These are phyloP conservation scores for Phalacrocorax carbo DNA, from an alignment of 2,113 vertebrate species.

Conservation along the genomic window DNA sequence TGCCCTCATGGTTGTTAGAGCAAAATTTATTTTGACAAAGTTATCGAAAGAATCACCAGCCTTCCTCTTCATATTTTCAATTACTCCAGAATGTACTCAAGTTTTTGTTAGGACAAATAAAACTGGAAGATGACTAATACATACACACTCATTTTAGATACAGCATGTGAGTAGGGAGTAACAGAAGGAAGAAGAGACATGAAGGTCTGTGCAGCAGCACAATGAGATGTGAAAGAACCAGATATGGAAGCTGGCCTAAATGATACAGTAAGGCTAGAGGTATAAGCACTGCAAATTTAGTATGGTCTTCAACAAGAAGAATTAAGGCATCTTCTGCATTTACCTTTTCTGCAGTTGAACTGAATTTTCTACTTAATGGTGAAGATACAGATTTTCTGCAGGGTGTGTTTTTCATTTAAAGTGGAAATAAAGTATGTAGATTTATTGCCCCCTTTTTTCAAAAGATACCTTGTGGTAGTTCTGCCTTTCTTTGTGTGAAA, in stretches of 20 bases:
- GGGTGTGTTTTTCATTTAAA: neutral
- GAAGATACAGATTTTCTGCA: neutral
- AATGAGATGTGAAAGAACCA: neutral
- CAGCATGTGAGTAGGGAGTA: neutral
- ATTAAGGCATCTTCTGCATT: neutral
- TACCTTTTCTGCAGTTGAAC: neutral
- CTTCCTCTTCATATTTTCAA: neutral
- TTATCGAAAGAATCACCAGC: neutral
- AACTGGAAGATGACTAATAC: slow-evolving; percentile 7
- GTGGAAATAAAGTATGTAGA: neutral
- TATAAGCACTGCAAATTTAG: neutral
- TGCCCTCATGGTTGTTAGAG: neutral
- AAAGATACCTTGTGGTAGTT: neutral
- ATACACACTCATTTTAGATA: neutral
- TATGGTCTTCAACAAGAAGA: neutral
- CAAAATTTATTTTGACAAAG: neutral
- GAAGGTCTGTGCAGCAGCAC: neutral
- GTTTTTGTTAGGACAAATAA: slow-evolving; percentile 15
- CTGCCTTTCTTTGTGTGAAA: slow-evolving; percentile 15
- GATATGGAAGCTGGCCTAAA: neutral
- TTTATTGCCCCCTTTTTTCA: neutral
- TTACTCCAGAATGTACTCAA: neutral
- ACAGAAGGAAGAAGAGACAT: neutral
- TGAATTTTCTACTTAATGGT: neutral
- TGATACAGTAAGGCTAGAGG: neutral